Conservation (phyloP, 2,888 invertebrate genomes). For the Pseudoips prasinana region DNA sequence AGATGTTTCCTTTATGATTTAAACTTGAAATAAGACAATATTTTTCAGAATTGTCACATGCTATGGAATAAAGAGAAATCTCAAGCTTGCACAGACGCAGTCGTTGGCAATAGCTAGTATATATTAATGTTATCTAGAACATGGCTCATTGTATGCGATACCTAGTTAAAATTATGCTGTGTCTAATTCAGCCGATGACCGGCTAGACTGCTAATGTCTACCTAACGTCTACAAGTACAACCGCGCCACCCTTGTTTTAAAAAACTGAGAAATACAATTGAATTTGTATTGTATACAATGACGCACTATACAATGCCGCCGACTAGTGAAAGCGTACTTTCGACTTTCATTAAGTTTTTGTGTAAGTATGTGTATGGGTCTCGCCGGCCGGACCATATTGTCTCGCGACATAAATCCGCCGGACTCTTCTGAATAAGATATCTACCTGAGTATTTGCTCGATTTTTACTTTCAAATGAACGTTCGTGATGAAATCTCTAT, state of each 20-base stretch:
- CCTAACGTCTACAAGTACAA: constrained; percentile 26
- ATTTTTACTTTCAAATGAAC: constrained; percentile 51
- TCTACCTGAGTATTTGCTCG: constrained; percentile 45
- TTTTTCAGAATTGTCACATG: too few species aligned
- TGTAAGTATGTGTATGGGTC: constrained; percentile 69
- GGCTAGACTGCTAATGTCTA: constrained; percentile 28
- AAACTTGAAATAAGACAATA: too few species aligned
- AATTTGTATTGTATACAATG: constrained; percentile 63
- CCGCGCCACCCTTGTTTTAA: constrained; percentile 49
- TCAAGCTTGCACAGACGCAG: too few species aligned
- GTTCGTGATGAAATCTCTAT: constrained; percentile 39
- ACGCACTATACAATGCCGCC: constrained; percentile 65
- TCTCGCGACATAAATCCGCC: constrained; percentile 68
- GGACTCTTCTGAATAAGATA: constrained; percentile 50
- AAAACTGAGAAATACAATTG: constrained; percentile 48
- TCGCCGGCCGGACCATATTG: constrained; percentile 69
- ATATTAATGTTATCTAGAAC: constrained; percentile 27
- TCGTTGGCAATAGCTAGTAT: too few species aligned
- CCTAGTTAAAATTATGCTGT: constrained; percentile 29
- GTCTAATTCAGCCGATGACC: constrained; percentile 33
- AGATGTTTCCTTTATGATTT: too few species aligned
- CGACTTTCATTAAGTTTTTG: constrained; percentile 81
- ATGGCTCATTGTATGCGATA: constrained; percentile 28
- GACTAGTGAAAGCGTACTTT: constrained; percentile 80
- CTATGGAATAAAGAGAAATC: too few species aligned